These are phyloP conservation scores for Melopsittacus undulatus DNA, from an alignment of 2,797 vertebrate genomes.

Conservation along the genomic window DNA sequence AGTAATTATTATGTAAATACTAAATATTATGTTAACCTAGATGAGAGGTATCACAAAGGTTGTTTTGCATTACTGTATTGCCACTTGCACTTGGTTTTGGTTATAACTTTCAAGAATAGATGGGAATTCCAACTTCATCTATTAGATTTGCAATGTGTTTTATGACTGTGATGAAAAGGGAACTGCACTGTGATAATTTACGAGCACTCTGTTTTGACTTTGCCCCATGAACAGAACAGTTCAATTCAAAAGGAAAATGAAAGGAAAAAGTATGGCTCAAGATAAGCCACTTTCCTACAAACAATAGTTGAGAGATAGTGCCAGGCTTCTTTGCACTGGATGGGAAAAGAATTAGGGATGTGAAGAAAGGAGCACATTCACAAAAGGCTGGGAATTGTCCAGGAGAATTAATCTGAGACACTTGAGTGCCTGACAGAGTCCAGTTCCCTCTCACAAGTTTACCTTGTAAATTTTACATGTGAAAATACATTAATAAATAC, in stretches of 20 bases:
- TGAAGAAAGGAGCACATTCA: constrained; percentile 2
- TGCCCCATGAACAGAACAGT: constrained; percentile 1
- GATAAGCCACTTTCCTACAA: constrained; percentile 55
- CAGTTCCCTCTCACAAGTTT: neutral
- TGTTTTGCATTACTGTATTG: neutral
- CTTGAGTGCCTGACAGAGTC: neutral
- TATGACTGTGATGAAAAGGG: neutral
- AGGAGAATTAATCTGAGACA: neutral
- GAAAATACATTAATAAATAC: neutral
- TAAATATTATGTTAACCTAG: neutral
- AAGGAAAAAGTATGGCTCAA: constrained; percentile 53
- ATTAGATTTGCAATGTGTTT: neutral
- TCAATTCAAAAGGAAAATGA: constrained; percentile 58
- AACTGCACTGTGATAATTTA: constrained; percentile 26
- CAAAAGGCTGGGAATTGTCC: constrained; percentile 30
- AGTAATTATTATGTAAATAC: neutral
- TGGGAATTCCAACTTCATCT: neutral
- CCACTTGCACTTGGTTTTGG: neutral
- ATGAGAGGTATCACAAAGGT: neutral
- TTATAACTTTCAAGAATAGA: neutral
- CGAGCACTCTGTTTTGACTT: constrained; percentile 17
- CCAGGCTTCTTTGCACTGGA: constrained; percentile 40
- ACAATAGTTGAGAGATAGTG: constrained; percentile 56
- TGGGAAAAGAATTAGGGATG: constrained; percentile 22
- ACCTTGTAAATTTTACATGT: neutral